These are phyloP conservation scores for Raphicerus campestris DNA, from an alignment of 2,113 vertebrate genomes.

Conservation along the genomic window DNA sequence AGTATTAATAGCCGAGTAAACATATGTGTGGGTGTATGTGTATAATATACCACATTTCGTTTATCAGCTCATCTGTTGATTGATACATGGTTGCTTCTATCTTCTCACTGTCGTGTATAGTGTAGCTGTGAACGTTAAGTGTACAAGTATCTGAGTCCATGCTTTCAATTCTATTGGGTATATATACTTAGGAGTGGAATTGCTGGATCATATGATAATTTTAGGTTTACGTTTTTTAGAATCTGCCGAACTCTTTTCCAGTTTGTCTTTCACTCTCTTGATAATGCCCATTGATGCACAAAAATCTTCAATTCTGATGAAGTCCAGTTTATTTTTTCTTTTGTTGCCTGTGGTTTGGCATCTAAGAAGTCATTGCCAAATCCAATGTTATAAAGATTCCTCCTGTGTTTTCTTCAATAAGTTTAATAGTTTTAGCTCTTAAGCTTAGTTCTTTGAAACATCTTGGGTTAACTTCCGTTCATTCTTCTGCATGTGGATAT, in stretches of 20 bases:
- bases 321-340: background rate
- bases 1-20: background rate
- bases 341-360: background rate
- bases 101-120: background rate
- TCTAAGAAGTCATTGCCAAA: background rate
- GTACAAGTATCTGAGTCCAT: background rate
- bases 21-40: background rate
- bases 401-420: background rate
- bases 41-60: background rate
- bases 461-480: background rate
- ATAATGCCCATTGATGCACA: background rate
- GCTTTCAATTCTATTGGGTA: background rate
- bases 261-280: background rate
- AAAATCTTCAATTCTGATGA: background rate
- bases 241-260: background rate
- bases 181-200: background rate
- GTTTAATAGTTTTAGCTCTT: slow-evolving; percentile 10
- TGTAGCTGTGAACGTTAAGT: background rate
- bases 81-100: background rate
- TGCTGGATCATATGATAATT: background rate
- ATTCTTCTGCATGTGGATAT: background rate
- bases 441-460: background rate
- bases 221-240: slow-evolving; percentile 7
- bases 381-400: background rate
- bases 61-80: background rate